These are phyloP conservation scores for Caerostris darwini DNA, from an alignment of 1,140 invertebrate genomes.

Conservation along the genomic window DNA sequence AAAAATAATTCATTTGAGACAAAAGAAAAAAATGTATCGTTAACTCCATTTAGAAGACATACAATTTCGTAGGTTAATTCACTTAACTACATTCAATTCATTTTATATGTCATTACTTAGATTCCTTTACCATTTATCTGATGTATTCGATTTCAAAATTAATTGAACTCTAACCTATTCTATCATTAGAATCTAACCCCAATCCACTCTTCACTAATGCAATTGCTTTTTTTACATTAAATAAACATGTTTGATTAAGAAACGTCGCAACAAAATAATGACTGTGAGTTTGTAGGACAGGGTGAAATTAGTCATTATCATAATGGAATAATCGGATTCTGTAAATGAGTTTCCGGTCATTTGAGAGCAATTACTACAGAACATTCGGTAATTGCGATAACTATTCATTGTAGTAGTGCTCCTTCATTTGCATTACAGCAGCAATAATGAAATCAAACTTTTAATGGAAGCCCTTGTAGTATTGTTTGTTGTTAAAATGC, in stretches of 20 bases:
- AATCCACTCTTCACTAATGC: neutral
- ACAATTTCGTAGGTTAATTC: neutral
- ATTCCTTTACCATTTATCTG: neutral
- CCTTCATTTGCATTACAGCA: neutral
- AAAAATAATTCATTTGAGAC: too few species aligned
- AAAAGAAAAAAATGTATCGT: too few species aligned
- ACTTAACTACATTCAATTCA: neutral
- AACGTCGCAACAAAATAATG: neutral
- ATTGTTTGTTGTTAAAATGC: too few species aligned
- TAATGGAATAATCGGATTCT: constrained; percentile 28
- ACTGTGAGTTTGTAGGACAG: neutral
- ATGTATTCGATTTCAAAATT: neutral
- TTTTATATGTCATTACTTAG: neutral
- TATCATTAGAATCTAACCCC: neutral
- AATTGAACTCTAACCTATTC: neutral
- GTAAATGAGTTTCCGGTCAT: constrained; percentile 39
- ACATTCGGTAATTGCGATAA: constrained; percentile 16
- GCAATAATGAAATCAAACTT: constrained; percentile 1
- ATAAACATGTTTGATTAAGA: neutral
- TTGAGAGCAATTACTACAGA: constrained; percentile 9
- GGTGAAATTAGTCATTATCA: constrained; percentile 5
- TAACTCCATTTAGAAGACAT: neutral
- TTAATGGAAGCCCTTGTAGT: neutral
- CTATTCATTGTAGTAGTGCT: neutral
- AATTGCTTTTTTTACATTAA: neutral